Evolutionary conservation across 2,888 invertebrate genomes (phyloP).

Genomic region (Hemicrepidius hirtus): DNA sequence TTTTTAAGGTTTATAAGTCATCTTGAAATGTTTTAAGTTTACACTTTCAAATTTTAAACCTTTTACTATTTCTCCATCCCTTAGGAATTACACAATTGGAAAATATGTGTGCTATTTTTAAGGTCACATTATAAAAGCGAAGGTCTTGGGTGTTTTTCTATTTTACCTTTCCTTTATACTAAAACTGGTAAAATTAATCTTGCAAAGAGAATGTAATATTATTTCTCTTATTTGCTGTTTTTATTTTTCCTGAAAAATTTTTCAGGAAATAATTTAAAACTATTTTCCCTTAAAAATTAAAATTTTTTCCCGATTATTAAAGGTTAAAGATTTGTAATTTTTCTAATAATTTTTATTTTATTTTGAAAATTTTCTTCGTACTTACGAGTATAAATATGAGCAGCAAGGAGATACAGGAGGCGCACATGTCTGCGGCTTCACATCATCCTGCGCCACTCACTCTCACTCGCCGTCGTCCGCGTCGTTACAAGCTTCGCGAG

Average conservation of each 20-base stretch:
- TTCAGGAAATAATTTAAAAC: too few species aligned
- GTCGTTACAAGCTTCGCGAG: constrained; percentile 65
- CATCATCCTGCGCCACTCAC: constrained; percentile 66
- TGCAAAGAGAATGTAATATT: too few species aligned
- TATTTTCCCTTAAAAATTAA: too few species aligned
- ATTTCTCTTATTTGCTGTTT: too few species aligned
- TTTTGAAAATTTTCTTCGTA: constrained; percentile 23
- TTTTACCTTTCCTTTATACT: constrained; percentile 32
- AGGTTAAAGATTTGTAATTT: too few species aligned
- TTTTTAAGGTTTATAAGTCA: constrained; percentile 12
- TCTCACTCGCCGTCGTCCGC: constrained; percentile 66
- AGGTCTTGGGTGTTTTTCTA: constrained; percentile 36
- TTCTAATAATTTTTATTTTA: too few species aligned
- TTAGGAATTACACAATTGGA: constrained; percentile 10
- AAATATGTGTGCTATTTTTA: constrained; percentile 26
- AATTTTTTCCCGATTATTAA: too few species aligned
- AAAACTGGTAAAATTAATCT: neutral
- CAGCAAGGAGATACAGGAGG: constrained; percentile 64
- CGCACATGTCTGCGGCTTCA: constrained; percentile 67
- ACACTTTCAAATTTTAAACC: constrained; percentile 1
- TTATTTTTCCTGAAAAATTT: too few species aligned
- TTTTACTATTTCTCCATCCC: constrained; percentile 11
- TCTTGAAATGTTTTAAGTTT: neutral
- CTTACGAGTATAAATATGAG: constrained; percentile 61
- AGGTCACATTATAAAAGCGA: constrained; percentile 28